Evolutionary conservation across 2,113 vertebrate species (phyloP), one percentile per base, ranked within the genome.

Genomic region (Phyllostomus discolor): DNA sequence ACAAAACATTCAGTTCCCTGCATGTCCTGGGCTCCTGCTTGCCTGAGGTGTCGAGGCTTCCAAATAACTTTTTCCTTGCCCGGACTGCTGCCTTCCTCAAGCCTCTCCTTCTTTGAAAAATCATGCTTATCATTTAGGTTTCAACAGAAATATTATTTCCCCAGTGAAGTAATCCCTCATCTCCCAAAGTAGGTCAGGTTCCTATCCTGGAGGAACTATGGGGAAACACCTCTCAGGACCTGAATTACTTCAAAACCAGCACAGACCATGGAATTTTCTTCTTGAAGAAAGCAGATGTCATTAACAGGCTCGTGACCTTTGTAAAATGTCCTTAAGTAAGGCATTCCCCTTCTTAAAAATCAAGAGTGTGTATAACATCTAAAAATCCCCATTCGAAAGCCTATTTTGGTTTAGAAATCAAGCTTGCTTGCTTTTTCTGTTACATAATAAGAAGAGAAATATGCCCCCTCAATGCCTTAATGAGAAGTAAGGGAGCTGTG

Each of bases 181-280:
- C 50, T 90, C 43, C 70, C 76, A 89, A 75, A 96, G 70, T 88
- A 84, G 90, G 79, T 93, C 83, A 81, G 57, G 48, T 72, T 94
- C 57, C 16, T 66, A 10, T 73, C 43, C 50, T 52, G 59, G 57
- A 59, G 12, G 43, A 96, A 48, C 50, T 54, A 10, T 19, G 41
- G 66, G 83, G 90, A 95, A 94, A 24, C 84, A 84, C 80, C 70
- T 79, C 79, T 17, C 41, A 64, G 57, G 52, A 8, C 26, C 33
- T 73, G 52, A 90, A 38, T 52, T 52, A 4, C 66, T 88, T 69
- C 15, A 22, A 72, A 93, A 43, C 54, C 38, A 52, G 31, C 46
- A 76, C 19, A n/a, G 20, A 70, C 20, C 50, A 4, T 14, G 73
- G 73, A 85, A 35, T 91, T 91, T 83, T 70, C 83, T 73, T 41